Percentiles rank a stretch among this genome's conserved stretches.
phyloP scores from a whole-genome alignment of 2,113 vertebrate species.

The Chascanopsetta lugubris region DNA sequence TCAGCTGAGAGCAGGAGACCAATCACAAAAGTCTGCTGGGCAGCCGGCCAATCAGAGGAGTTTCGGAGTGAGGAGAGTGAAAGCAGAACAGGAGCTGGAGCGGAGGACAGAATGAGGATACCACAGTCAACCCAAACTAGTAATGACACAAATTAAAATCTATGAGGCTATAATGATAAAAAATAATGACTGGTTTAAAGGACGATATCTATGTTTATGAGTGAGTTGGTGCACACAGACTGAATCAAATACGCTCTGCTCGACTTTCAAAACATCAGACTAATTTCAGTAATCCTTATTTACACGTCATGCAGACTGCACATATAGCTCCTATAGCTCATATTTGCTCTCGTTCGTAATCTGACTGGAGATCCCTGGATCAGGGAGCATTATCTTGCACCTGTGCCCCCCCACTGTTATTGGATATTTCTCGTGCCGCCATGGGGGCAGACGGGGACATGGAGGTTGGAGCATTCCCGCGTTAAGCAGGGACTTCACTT shows the following conservation, averaged over 20 bases:
- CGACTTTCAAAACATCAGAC: not conserved
- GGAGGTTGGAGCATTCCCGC: slow-evolving; percentile 43
- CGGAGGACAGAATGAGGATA: too few species aligned
- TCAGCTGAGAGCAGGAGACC: too few species aligned
- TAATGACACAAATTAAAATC: too few species aligned
- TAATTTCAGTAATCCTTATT: not conserved
- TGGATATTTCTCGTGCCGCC: slow-evolving; percentile 44
- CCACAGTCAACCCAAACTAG: too few species aligned
- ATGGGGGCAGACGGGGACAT: slow-evolving; percentile 10
- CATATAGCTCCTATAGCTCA: slow-evolving; percentile 10
- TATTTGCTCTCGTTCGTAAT: slow-evolving; percentile 45
- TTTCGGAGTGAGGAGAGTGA: too few species aligned
- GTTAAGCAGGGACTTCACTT: slow-evolving; percentile 15
- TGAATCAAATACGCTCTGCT: not conserved
- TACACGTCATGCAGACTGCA: slow-evolving; percentile 4
- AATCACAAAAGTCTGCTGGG: too few species aligned
- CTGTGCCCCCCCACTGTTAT: slow-evolving; percentile 69
- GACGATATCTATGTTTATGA: not conserved
- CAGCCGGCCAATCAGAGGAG: too few species aligned
- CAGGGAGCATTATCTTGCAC: slow-evolving; percentile 64
- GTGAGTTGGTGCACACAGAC: not conserved
- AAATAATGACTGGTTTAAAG: not conserved
- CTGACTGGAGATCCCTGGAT: slow-evolving; percentile 62
- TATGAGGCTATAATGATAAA: too few species aligned
- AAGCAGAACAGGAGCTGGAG: too few species aligned